phyloP scores from a whole-genome alignment of 2,888 invertebrate species.

The Cynaeus angustus region DNA sequence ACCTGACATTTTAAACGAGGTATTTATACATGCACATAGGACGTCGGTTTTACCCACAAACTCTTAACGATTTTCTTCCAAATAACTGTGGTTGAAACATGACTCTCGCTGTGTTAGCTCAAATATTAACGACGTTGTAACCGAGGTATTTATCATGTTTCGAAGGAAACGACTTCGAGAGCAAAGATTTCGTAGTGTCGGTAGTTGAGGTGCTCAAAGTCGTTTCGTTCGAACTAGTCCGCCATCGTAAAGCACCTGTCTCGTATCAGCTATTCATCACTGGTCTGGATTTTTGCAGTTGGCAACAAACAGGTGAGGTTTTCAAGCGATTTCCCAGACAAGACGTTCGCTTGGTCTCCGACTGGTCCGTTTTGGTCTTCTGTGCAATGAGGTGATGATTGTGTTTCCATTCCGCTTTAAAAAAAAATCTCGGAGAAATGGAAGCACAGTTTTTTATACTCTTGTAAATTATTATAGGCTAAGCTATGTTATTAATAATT shows the following conservation, averaged over 20 bases:
- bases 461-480: slow-evolving; percentile 48
- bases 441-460: slow-evolving; percentile 51
- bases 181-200: not conserved
- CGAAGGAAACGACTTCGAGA: slow-evolving; percentile 21
- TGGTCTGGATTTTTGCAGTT: slow-evolving; percentile 63
- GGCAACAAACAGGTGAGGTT: slow-evolving; percentile 65
- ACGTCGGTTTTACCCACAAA: slow-evolving; percentile 27
- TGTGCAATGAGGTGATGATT: slow-evolving; percentile 50
- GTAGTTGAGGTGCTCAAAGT: slow-evolving; percentile 3
- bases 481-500: slow-evolving; percentile 30
- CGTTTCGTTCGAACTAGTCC: slow-evolving; percentile 29
- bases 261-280: slow-evolving; percentile 55
- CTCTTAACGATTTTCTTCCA: not conserved
- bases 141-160: slow-evolving; percentile 54
- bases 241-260: slow-evolving; percentile 46
- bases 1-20: slow-evolving; percentile 60
- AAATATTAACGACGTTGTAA: slow-evolving; percentile 47
- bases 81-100: slow-evolving; percentile 21
- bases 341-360: slow-evolving; percentile 4
- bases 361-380: slow-evolving; percentile 40
- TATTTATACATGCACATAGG: slow-evolving; percentile 57
- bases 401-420: slow-evolving; percentile 46
- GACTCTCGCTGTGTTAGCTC: slow-evolving; percentile 39
- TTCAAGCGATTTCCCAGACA: slow-evolving; percentile 25
- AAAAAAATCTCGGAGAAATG: no score